Evolutionary conservation across 2,888 invertebrate genomes (phyloP).

Genomic region (Eledone cirrhosa): DNA sequence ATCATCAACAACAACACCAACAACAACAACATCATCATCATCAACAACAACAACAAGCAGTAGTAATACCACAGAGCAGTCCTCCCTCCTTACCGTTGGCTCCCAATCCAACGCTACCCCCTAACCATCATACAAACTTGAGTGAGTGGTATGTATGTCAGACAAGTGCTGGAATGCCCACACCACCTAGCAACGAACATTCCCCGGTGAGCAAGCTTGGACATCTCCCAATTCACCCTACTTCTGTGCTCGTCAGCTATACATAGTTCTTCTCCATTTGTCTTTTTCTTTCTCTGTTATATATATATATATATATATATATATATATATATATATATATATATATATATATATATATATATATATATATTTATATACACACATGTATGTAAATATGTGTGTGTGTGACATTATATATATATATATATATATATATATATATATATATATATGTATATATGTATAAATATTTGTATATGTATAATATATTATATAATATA

Average conservation of each 20-base stretch:
- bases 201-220: conserved; percentile 68
- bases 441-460: neutral
- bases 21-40: conserved; percentile 31
- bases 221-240: conserved; percentile 42
- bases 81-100: conserved; percentile 33
- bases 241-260: conserved; percentile 25
- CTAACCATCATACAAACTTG: conserved; percentile 71
- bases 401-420: neutral
- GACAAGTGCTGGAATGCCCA: conserved; percentile 71
- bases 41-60: conserved; percentile 19
- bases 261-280: conserved; percentile 2
- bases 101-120: conserved; percentile 38
- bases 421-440: neutral
- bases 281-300: neutral
- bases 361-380: neutral
- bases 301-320: neutral
- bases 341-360: neutral
- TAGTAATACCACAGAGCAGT: conserved; percentile 23
- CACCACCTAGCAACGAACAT: conserved; percentile 76
- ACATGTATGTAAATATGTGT: neutral
- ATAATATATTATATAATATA: neutral
- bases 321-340: neutral
- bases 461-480: neutral
- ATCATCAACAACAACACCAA: conserved; percentile 19
- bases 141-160: conserved; percentile 86